phyloP scores from a whole-genome alignment of 2,113 vertebrate genomes.

The Phylloscopus trochiloides region DNA sequence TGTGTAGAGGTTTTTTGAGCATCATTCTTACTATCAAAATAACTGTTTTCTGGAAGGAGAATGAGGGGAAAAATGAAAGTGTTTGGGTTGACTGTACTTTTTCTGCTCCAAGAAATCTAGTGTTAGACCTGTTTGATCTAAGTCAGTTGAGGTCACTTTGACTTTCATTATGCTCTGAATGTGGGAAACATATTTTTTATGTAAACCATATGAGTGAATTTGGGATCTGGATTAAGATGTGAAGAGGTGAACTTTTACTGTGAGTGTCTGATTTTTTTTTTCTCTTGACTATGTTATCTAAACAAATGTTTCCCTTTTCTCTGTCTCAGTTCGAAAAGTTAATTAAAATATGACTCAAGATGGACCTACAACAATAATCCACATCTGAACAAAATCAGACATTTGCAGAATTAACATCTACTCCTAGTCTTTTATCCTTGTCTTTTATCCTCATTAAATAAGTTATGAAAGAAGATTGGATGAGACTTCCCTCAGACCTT shows the following conservation, averaged over 20 bases:
- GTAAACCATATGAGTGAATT: neutral
- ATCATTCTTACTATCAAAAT: conserved; percentile 20
- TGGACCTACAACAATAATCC: neutral
- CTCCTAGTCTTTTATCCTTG: neutral
- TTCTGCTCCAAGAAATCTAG: neutral
- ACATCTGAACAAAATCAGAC: neutral
- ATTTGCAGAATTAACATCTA: neutral
- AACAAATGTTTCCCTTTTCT: neutral
- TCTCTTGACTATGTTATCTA: neutral
- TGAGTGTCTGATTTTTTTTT: neutral
- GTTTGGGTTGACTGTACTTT: neutral
- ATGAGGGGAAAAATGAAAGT: neutral
- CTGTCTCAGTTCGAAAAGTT: neutral
- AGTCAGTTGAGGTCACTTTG: neutral
- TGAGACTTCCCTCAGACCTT: neutral
- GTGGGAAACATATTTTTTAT: neutral
- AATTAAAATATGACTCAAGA: neutral
- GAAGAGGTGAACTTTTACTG: neutral
- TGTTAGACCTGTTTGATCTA: neutral
- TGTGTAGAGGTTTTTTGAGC: neutral
- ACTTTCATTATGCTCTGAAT: neutral
- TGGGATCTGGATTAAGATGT: neutral
- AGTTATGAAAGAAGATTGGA: neutral
- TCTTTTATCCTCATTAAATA: neutral
- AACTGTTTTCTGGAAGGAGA: neutral